Evolutionary conservation across 2,888 invertebrate genomes (phyloP), one percentile per base, ranked within the genome.

Genomic region (Oxycera nigricornis): DNA sequence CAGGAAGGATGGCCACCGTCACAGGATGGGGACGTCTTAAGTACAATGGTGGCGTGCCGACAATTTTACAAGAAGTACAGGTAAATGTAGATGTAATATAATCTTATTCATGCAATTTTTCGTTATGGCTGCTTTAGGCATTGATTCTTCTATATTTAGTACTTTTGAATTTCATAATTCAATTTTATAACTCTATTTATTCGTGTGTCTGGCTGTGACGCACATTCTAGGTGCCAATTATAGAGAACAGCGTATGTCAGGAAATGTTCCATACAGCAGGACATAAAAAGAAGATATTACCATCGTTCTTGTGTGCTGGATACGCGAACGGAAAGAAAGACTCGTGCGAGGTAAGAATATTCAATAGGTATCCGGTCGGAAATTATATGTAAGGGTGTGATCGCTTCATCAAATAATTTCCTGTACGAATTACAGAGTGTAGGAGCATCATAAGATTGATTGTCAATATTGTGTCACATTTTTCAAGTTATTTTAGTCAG

Each of bases 261-360:
- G 94, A 95, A 83, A 96, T 96, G 96, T 96, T 96, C 88, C 90
- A 92, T 79, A 94, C 94, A 0, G 95, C 94, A 1, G 95, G 95
- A 0, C 96, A 96, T 82, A 89, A 91, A 0, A 96, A 96, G 86
- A 90, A 91, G 80, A 96, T 96, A 76, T 87, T 94, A 31, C 91
- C 90, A 77, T 95, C 95, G 39, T 96, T 96, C 86, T 88, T 96
- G 28, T 96, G 96, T 80, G 96, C 96, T 0, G 96, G 96, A 39
- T 96, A 96, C 83, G 94, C 95, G 41, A 94, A 94, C 79, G 96
- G 96, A 0, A 92, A 94, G 82, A 94, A 94, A 83, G 96, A 96
- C 82, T 95, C 96, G 7, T 96, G 96, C 83, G 96, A 96, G 89
- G 96, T 95, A 86, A 87, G 87, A 50, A 73, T 24, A 24, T 41